phyloP scores from a whole-genome alignment of 2,797 vertebrate species.

The Gadopsis marmoratus region DNA sequence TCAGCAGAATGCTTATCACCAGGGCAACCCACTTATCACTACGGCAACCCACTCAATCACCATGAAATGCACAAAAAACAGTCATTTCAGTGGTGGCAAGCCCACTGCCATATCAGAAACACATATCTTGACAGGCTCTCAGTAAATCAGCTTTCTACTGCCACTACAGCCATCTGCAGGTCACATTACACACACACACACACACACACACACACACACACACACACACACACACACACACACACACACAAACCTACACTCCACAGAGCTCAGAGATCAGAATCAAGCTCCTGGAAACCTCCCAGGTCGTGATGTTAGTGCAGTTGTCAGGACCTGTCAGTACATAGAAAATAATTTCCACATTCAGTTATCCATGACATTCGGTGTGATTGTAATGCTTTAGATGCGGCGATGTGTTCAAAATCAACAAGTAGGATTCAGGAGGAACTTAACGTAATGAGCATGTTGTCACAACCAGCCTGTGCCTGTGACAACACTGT shows the following conservation, averaged over 20 bases:
- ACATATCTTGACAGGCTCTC: slow-evolving; percentile 72
- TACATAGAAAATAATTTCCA: slow-evolving; percentile 20
- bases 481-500: slow-evolving; percentile 43
- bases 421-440: slow-evolving; percentile 44
- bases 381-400: slow-evolving; percentile 46
- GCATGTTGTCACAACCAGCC: slow-evolving; percentile 12
- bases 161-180: slow-evolving; percentile 47
- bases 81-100: slow-evolving; percentile 67
- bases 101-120: slow-evolving; percentile 67
- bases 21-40: slow-evolving; percentile 81
- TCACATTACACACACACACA: slow-evolving; percentile 35
- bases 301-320: slow-evolving; percentile 21
- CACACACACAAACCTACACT: slow-evolving; percentile 8
- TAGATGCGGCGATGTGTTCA: slow-evolving; percentile 25
- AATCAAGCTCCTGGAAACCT: slow-evolving; percentile 18
- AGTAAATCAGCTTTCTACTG: slow-evolving; percentile 67
- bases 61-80: slow-evolving; percentile 63
- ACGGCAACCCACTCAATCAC: slow-evolving; percentile 79
- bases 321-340: slow-evolving; percentile 28
- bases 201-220: slow-evolving; percentile 16
- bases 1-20: slow-evolving; percentile 77
- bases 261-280: background rate
- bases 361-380: slow-evolving; percentile 39
- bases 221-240: slow-evolving; percentile 22
- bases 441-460: slow-evolving; percentile 39